Evolutionary conservation across 2,888 invertebrate species (phyloP), one percentile per base, ranked within the genome.

Genomic region (Capitulum mitella): DNA sequence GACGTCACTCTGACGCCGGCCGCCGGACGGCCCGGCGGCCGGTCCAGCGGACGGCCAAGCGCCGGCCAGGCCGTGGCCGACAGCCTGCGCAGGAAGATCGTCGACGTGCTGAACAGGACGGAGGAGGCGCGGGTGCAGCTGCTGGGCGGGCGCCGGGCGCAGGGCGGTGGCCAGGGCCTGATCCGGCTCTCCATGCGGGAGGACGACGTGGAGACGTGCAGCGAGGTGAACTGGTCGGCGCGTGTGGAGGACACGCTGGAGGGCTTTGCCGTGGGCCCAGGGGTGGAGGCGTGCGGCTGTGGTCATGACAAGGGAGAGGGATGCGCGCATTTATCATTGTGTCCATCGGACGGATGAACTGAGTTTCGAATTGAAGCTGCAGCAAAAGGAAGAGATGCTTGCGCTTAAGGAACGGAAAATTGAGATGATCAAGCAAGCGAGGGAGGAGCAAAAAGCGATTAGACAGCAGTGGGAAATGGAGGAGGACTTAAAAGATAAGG

Each of bases 41-140:
- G 64, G 34, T 3, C 64, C 64, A 34, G 34, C 64, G 19, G 64
- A 64, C 64, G 0, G 29, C 58, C 29, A 29, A 2, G 37, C 37
- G 29, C 37, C 70, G 22, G 26, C 6, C 70, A 70, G 3, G 37
- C 37, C 70, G 29, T 37, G 22, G 70, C 16, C 37, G 70, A 70
- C 70, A 29, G 37, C 22, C 70, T 70, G 37, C 70, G 70, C 22
- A 37, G 70, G 37, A 70, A 37, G 70, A 70, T 70, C 32, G 70
- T 70, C 22, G 70, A 70, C 70, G 70, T 70, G 34, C 37, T 70
- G 19, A 70, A 70, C 70, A 16, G 70, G 5, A 70, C 70, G 22
- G 70, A 70, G 70, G 70, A 70, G 37, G 70, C 70, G 70, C 70
- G 70, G 5, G 3, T 43, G 43, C 43, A 43, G 12, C 43, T 43